Evolutionary conservation across 2,113 vertebrate species (phyloP).

Genomic region (Columbina picui): DNA sequence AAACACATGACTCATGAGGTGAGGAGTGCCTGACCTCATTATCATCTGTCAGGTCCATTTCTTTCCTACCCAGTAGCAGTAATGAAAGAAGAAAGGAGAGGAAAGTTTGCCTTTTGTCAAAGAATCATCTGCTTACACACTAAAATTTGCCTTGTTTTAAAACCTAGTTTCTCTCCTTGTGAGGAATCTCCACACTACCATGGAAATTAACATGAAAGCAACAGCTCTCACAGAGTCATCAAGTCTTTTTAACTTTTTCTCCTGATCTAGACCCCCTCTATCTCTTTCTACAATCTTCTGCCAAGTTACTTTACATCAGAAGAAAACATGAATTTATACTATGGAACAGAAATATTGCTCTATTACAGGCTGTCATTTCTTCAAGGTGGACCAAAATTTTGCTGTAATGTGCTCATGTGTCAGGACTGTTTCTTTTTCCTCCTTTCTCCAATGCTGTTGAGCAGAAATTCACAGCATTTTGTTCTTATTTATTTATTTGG

Average conservation of each 20-base stretch:
- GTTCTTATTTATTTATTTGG: too few species aligned
- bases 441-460: not conserved
- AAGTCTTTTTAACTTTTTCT: constrained; percentile 44
- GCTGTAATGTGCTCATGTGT: not conserved
- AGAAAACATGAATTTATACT: constrained; percentile 50
- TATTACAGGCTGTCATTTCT: not conserved
- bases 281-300: constrained; percentile 2
- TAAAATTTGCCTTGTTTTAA: not conserved
- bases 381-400: not conserved
- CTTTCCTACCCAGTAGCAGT: not conserved
- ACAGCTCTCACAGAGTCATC: constrained; percentile 35
- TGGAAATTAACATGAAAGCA: constrained; percentile 47
- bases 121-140: not conserved
- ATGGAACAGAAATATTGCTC: not conserved
- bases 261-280: constrained; percentile 14
- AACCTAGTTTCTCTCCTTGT: constrained; percentile 35
- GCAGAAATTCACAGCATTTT: not conserved
- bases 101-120: not conserved
- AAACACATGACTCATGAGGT: not conserved
- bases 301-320: constrained; percentile 45
- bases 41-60: not conserved
- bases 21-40: not conserved
- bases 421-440: not conserved
- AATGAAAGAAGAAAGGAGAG: not conserved
- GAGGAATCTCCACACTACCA: constrained; percentile 33